A percentile compares a stretch with the other conserved stretches of the same genome.
phyloP scores from a whole-genome alignment of 2,113 vertebrate species.

The Danionella cerebrum region DNA sequence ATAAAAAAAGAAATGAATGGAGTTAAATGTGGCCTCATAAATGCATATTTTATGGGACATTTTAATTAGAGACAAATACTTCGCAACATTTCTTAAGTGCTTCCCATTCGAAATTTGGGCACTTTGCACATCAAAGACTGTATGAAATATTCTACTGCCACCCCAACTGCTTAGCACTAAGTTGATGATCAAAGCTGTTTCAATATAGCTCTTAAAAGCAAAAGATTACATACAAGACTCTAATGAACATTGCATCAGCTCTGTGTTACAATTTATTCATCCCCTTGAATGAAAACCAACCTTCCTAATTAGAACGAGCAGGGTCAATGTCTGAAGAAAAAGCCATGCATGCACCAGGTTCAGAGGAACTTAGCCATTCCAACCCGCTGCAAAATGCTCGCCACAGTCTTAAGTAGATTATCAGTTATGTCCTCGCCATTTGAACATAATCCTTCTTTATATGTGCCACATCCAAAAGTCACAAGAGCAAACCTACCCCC shows the following conservation, averaged over 20 bases:
- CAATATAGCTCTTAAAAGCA: constrained; percentile 1
- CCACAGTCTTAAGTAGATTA: not conserved
- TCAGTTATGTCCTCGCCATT: not conserved
- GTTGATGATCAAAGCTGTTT: constrained; percentile 18
- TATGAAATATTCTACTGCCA: not conserved
- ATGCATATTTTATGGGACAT: not conserved
- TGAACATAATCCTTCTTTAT: constrained; percentile 13
- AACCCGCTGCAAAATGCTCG: not conserved
- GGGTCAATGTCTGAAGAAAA: not conserved
- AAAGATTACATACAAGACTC: not conserved
- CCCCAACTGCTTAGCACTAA: not conserved
- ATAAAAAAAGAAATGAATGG: not conserved
- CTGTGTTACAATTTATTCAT: not conserved
- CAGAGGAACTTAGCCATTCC: not conserved
- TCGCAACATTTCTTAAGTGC: not conserved
- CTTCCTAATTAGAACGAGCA: not conserved
- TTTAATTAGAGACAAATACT: constrained; percentile 11
- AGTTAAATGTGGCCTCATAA: not conserved
- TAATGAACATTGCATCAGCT: constrained; percentile 17
- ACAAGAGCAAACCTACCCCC: not conserved
- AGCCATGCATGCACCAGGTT: not conserved
- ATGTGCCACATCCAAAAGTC: not conserved
- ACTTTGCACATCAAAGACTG: not conserved
- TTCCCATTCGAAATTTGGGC: not conserved
- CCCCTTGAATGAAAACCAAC: not conserved